Percentiles rank a stretch among this genome's conserved stretches.
Evolutionary conservation across 92 coral and sea anemone genomes (phyloP).

Genomic region (Zoanthus gigantus): DNA sequence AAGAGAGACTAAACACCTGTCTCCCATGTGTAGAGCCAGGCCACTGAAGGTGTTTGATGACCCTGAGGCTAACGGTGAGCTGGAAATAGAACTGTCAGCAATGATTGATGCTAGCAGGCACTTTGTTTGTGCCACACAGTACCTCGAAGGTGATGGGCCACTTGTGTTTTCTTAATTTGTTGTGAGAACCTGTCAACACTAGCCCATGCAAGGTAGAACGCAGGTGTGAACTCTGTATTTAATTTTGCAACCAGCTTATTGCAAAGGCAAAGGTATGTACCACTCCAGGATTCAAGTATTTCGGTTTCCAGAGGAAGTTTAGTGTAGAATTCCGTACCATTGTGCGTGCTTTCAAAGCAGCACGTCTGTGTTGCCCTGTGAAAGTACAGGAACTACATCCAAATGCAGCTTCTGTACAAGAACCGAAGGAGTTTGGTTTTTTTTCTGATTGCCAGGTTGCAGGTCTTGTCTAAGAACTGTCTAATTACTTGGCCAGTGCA

Average conservation of each 20-base stretch:
- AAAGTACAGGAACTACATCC: constrained; percentile 47
- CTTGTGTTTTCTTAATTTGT: neutral
- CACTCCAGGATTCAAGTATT: constrained; percentile 22
- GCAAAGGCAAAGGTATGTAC: constrained; percentile 39
- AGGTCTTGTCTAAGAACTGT: constrained; percentile 29
- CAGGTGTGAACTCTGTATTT: constrained; percentile 17
- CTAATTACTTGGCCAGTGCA: constrained; percentile 41
- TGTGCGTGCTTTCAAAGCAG: constrained; percentile 44
- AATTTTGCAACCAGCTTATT: constrained; percentile 14
- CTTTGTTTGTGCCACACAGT: constrained; percentile 42
- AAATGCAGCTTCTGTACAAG: constrained; percentile 47
- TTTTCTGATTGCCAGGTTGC: constrained; percentile 40
- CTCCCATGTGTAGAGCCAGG: constrained; percentile 16
- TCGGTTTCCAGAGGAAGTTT: constrained; percentile 17
- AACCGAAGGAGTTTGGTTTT: constrained; percentile 27
- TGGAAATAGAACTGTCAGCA: constrained; percentile 37
- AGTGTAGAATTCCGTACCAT: constrained; percentile 24
- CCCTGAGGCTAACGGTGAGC: constrained; percentile 18
- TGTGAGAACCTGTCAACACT: constrained; percentile 22
- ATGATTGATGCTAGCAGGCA: constrained; percentile 47
- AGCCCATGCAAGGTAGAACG: constrained; percentile 47
- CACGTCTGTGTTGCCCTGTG: constrained; percentile 47
- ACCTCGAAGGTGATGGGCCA: constrained; percentile 28
- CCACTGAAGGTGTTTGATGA: constrained; percentile 38
- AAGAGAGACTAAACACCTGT: constrained; percentile 23